Evolutionary conservation across 2,888 invertebrate species (phyloP).

Genomic region (Ornithoptera priamus): DNA sequence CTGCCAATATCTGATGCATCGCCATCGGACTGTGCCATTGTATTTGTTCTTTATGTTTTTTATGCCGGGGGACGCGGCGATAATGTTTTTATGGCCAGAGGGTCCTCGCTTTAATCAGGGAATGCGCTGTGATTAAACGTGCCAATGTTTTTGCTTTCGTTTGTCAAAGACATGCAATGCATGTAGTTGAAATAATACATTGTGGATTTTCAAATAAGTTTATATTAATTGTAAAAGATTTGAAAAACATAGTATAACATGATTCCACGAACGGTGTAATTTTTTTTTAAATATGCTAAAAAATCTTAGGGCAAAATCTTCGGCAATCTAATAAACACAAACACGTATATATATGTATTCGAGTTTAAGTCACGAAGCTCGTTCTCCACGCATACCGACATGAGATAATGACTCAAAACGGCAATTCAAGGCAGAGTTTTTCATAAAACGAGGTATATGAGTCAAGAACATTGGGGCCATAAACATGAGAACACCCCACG

Average conservation of each 20-base stretch:
- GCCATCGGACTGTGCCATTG: constrained; percentile 64
- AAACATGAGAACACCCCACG: constrained; percentile 71
- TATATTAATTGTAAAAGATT: neutral
- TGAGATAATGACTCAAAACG: constrained; percentile 68
- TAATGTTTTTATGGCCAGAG: constrained; percentile 79
- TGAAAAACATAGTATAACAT: neutral
- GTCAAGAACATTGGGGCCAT: constrained; percentile 75
- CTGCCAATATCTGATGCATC: constrained; percentile 78
- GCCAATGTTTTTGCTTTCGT: constrained; percentile 50
- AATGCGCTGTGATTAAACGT: constrained; percentile 72
- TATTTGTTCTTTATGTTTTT: constrained; percentile 79
- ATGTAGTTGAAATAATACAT: neutral
- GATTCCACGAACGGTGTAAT: neutral
- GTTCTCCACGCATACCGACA: constrained; percentile 49
- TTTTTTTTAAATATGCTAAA: neutral
- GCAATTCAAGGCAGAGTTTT: constrained; percentile 67
- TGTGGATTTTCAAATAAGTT: neutral
- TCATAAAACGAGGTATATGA: constrained; percentile 76
- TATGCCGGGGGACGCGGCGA: constrained; percentile 72
- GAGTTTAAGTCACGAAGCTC: constrained; percentile 28
- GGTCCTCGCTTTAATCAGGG: constrained; percentile 75
- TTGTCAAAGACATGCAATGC: constrained; percentile 3
- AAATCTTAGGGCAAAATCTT: neutral
- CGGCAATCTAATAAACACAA: neutral
- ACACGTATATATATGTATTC: constrained; percentile 8